Evolutionary conservation across 2,797 vertebrate species (phyloP), one percentile per base, ranked within the genome.

Genomic region (Psittacula derbiana): DNA sequence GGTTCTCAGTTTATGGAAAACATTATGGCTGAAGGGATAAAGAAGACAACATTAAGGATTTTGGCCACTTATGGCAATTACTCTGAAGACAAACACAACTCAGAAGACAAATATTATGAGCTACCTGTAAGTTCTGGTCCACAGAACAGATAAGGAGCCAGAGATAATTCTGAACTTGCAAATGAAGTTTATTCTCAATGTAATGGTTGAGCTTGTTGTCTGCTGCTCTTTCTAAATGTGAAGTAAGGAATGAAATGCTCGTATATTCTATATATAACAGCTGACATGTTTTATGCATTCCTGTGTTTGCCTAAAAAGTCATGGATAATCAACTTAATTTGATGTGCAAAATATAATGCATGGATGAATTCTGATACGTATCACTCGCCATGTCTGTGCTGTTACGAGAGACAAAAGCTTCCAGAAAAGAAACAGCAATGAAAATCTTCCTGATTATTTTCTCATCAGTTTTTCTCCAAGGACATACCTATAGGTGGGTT

Each of bases 241-340:
- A 81, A 86, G 65, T 8, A 49, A 85, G 79, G 94, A 76, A 31
- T 66, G 65, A 82, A 76, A 4, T 81, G 66, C 47, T 66, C 70
- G 18, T 75, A 24, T 84, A 47, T 78, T 81, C 27, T 67, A 1
- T 76, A 25, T 83, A 0, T 66, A 92, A 58, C 90, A 72, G 62
- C 84, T 89, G 90, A 75, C 80, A 71, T 94, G 61, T 94, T 97
- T 96, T 88, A 81, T 94, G 41, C 81, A 86, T 94, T 96, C 46
- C 90, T 88, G 86, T 89, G 85, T 87, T 96, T 96, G 76, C 91
- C 73, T 96, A 96, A 96, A 87, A 94, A 96, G 88, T 71, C 82
- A 81, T 65, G 75, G 92, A 74, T 78, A 96, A 93, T 75, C 91
- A 84, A 71, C 88, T 95, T 94, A 93, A 96, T 97, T 78, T 96